Percentiles rank a stretch among this genome's conserved stretches.
phyloP scores from a whole-genome alignment of 2,797 vertebrate species.

The Coregonus ussuriensis region DNA sequence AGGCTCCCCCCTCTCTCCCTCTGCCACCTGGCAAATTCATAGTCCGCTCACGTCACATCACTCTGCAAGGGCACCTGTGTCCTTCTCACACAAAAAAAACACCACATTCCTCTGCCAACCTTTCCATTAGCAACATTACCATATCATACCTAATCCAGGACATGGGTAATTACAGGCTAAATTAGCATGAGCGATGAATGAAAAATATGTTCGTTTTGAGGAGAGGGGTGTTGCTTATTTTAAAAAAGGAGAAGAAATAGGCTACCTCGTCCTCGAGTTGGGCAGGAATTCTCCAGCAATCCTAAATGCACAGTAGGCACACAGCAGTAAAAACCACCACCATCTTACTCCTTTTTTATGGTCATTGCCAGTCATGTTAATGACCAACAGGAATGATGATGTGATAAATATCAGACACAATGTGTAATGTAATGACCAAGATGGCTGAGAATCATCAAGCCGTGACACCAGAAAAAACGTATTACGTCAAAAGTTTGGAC shows the following conservation, averaged over 20 bases:
- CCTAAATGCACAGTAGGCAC: slow-evolving; percentile 62
- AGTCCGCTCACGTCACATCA: slow-evolving; percentile 83
- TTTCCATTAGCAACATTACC: slow-evolving; percentile 78
- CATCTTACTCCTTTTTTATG: slow-evolving; percentile 64
- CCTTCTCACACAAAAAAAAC: slow-evolving; percentile 70
- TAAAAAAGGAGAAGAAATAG: slow-evolving; percentile 60
- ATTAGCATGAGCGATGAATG: slow-evolving; percentile 68
- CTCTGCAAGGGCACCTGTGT: slow-evolving; percentile 87
- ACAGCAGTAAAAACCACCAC: slow-evolving; percentile 45
- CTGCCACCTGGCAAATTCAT: slow-evolving; percentile 84
- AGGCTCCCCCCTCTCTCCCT: slow-evolving; percentile 55
- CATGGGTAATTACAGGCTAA: slow-evolving; percentile 48
- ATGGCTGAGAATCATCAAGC: slow-evolving; percentile 47
- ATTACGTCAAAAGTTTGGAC: neutral
- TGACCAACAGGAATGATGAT: slow-evolving; percentile 70
- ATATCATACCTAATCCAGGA: slow-evolving; percentile 70
- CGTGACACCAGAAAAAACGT: slow-evolving; percentile 48
- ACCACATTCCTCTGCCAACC: slow-evolving; percentile 73
- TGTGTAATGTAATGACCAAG: slow-evolving; percentile 64
- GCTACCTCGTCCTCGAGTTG: slow-evolving; percentile 27
- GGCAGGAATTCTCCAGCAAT: slow-evolving; percentile 43
- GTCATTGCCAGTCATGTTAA: slow-evolving; percentile 72
- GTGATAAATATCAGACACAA: slow-evolving; percentile 74
- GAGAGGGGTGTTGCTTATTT: slow-evolving; percentile 58
- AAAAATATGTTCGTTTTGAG: slow-evolving; percentile 63